These are phyloP conservation scores for Agonopterix heracliana DNA, from an alignment of 2,888 invertebrate genomes.

Conservation along the genomic window DNA sequence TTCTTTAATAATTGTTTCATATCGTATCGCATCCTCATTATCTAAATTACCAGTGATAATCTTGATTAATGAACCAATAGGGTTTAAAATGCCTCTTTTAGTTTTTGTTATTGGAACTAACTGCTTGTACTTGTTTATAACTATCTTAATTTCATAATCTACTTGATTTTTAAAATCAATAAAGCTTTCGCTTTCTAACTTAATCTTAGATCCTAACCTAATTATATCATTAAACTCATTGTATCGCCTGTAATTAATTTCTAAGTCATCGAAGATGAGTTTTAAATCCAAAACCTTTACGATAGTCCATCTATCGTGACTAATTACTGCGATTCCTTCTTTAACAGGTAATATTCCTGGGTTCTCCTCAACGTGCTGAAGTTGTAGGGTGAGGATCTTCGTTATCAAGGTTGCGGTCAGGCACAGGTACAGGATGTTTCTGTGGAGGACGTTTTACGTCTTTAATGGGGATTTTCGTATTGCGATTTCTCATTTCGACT, in stretches of 20 bases:
- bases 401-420: neutral
- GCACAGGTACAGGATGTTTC: neutral
- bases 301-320: slow-evolving; percentile 2
- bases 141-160: neutral
- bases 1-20: no score
- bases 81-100: no score
- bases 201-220: no score
- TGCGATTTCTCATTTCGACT: slow-evolving; percentile 1
- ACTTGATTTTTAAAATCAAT: no score
- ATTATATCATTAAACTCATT: no score
- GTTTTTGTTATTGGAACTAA: no score
- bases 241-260: no score
- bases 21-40: neutral
- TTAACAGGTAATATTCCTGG: slow-evolving; percentile 4
- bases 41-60: neutral
- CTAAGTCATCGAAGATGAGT: neutral
- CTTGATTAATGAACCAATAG: no score
- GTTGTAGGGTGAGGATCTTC: slow-evolving; percentile 5
- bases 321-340: neutral
- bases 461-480: slow-evolving; percentile 9
- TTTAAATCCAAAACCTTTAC: slow-evolving; percentile 2
- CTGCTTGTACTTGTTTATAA: neutral
- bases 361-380: slow-evolving; percentile 1
- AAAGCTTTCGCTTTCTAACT: no score
- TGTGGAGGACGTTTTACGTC: slow-evolving; percentile 12